These are phyloP conservation scores for Globia sparganii DNA, from an alignment of 2,888 invertebrate genomes.

Conservation along the genomic window DNA sequence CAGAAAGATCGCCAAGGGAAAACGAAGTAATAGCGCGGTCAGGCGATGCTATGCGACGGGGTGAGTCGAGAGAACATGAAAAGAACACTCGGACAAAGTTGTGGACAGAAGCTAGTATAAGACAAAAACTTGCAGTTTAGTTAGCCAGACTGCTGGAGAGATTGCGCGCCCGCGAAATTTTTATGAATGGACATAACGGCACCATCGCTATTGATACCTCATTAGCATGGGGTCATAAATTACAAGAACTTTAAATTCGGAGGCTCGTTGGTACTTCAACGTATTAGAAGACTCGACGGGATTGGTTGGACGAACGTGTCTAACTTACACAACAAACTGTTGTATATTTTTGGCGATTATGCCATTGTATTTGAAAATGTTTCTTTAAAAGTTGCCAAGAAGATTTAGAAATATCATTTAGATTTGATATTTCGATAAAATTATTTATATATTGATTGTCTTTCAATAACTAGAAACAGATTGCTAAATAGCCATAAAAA, in stretches of 20 bases:
- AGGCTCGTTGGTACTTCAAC: conserved; percentile 64
- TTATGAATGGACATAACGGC: conserved; percentile 85
- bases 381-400: background rate
- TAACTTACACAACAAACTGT: conserved; percentile 28
- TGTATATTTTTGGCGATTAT: conserved; percentile 43
- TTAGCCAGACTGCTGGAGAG: conserved; percentile 57
- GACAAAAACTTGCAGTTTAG: conserved; percentile 35
- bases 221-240: conserved; percentile 84
- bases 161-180: conserved; percentile 69
- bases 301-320: conserved; percentile 34
- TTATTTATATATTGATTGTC: conserved; percentile 21
- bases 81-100: background rate
- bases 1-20: background rate
- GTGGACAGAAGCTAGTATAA: background rate
- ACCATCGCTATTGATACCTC: conserved; percentile 79
- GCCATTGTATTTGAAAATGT: conserved; percentile 16
- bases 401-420: conserved; percentile 13
- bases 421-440: conserved; percentile 16
- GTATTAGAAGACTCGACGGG: conserved; percentile 49
- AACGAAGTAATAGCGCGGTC: background rate
- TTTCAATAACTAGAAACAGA: background rate
- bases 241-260: conserved; percentile 68
- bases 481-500: conserved; percentile 19
- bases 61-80: background rate
- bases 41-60: background rate